Evolutionary conservation across 2,888 invertebrate genomes (phyloP), one percentile per base, ranked within the genome.

Genomic region (Antitype chi): DNA sequence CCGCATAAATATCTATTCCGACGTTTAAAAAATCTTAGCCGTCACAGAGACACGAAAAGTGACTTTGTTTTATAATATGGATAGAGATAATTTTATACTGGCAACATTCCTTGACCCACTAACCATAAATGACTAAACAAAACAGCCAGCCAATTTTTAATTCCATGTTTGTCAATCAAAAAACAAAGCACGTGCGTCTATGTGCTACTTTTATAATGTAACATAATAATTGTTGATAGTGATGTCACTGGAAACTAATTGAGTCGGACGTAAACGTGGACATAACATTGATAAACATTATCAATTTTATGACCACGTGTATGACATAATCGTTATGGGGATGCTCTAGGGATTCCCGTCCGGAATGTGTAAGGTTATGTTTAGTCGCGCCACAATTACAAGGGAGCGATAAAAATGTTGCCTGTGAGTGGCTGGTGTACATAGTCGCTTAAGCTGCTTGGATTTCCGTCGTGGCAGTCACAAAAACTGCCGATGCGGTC

Each of bases 171-270:
- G 17, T 43, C n/a, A 79, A 79, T 79, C 55, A 78, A 80, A 79
- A 66, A 80, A 71, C 52, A 71, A 80, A 79, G 71, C 17, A 57
- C 9, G 9, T 9, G n/a, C 4, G 49, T 4, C 17, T 57, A 15
- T 32, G 13, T 23, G 5, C 13, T 25, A 47, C n/a, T 64, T 49
- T 78, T 20, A 38, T 32, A 77, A 55, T 17, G 17, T 28, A 53
- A 25, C 25, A n/a, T 68, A 62, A 71, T 53, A 68, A 38, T 53
- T 32, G 43, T 1, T 13, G 23, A 20, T 47, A 72, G 80, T 78
- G 80, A 78, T 52, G 64, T 79, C 73, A 78, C 64, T n/a, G 3
- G 28, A 25, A 80, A 73, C 64, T 66, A 78, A 80, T 78, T 73
- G 80, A 20, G 66, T 73, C 7, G 11, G 32, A 64, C 23, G 32